Percentiles rank a stretch among this genome's conserved stretches.
phyloP scores from a whole-genome alignment of 2,797 vertebrate species.

The Nyctalus aviator region DNA sequence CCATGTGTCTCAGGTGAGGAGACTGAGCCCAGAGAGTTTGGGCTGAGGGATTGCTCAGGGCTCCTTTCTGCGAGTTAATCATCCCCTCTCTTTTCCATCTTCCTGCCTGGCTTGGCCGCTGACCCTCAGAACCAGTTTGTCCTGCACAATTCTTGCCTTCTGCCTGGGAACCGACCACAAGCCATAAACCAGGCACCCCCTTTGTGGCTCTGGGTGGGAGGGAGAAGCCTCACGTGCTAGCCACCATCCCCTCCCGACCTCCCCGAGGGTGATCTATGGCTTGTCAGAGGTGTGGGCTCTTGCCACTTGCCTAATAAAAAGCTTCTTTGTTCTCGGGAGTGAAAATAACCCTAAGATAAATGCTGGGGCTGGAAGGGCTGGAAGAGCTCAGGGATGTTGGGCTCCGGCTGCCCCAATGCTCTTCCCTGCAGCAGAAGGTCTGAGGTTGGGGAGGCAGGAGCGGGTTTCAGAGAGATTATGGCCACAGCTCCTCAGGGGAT shows the following conservation, averaged over 20 bases:
- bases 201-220: neutral
- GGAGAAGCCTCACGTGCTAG: neutral
- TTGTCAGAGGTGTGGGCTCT: constrained; percentile 79
- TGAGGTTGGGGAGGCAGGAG: neutral
- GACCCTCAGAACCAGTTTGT: neutral
- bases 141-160: neutral
- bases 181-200: neutral
- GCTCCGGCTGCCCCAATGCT: neutral
- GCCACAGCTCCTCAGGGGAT: neutral
- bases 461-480: neutral
- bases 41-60: neutral
- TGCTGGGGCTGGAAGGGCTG: constrained; percentile 71
- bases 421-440: neutral
- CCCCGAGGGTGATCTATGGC: constrained; percentile 74
- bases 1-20: neutral
- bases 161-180: neutral
- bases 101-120: neutral
- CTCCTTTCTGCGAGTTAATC: neutral
- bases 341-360: constrained; percentile 82
- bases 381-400: constrained; percentile 58
- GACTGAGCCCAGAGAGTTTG: neutral
- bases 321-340: constrained; percentile 79
- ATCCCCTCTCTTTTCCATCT: neutral
- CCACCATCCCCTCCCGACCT: constrained; percentile 16
- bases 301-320: constrained; percentile 76